Conservation (phyloP, 64 coral and sea anemone genomes). For the Acropora yongei region DNA sequence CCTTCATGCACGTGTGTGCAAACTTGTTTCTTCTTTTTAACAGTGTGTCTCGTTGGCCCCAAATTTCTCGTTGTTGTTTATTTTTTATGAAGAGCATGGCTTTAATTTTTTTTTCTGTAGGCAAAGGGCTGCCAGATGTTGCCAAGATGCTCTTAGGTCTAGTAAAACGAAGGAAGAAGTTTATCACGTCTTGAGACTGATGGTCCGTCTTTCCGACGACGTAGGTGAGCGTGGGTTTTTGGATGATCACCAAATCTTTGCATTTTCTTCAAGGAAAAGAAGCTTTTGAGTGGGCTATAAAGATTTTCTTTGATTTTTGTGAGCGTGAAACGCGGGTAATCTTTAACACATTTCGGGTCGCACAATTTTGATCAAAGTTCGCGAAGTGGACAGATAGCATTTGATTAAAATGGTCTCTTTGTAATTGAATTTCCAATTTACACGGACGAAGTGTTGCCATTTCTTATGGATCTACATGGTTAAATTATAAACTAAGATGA, state of each 20-base stretch:
- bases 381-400: not conserved
- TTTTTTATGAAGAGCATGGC: not conserved
- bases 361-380: not conserved
- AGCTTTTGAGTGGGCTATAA: not conserved
- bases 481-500: too few relatives aligned
- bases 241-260: not conserved
- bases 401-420: not conserved
- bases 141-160: slow-evolving; percentile 82
- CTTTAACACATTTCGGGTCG: not conserved
- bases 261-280: slow-evolving; percentile 4
- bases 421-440: not conserved
- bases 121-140: slow-evolving; percentile 96
- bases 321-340: too few relatives aligned
- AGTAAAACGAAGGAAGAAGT: slow-evolving; percentile 88
- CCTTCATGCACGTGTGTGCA: slow-evolving; percentile 2
- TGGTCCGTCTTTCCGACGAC: slow-evolving; percentile 94
- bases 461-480: too few relatives aligned
- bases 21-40: not conserved
- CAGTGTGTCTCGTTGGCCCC: too few relatives aligned
- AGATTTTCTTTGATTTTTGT: not conserved
- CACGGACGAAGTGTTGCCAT: too few relatives aligned
- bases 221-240: slow-evolving; percentile 68
- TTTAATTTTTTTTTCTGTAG: slow-evolving; percentile 46
- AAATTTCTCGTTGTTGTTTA: not conserved
- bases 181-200: slow-evolving; percentile 87